Evolutionary conservation across 2,888 invertebrate genomes (phyloP), one percentile per base, ranked within the genome.

Genomic region (Tridacna crocea): DNA sequence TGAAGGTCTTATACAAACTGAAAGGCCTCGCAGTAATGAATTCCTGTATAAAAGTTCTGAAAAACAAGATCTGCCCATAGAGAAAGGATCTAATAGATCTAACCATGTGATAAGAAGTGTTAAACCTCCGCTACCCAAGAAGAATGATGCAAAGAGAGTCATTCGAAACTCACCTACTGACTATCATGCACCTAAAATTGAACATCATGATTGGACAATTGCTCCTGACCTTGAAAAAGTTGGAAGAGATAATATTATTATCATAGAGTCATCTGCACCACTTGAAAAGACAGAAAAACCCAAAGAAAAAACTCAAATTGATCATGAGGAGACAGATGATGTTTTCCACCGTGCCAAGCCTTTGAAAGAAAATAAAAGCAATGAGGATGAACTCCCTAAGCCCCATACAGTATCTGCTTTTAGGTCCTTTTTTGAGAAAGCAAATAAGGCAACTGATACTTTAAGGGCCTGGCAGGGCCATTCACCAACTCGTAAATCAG

Each of bases 381-480:
- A 68, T 63, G 85, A 80, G 72, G 86, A 90, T 85, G 98, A 98
- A 91, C 95, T 97, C 72, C 98, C 98, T 1, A 98, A 98, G 24
- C 97, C 97, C 0, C 98, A 98, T 95, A 96, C 98, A 88, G 98
- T 98, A 82, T 97, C 88, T 68, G 80, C 85, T 55, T 87, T 88
- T 82, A 82, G 88, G 61, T 80, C 85, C 27, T 77, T 88, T 68
- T 89, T 89, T 84, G 89, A 89, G 65, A 87, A 79, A 22, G 74
- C 79, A 4, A 80, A 80, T 72, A 87, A 75, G 70, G 78, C 77
- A 48, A 58, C 60, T 26, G 79, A 83, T 55, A 75, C 74, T 46
- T n/a, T 86, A 13, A 74, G 79, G 58, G 75, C 74, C 48, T 83
- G 83, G 86, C 74, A 82, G 27, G 46, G 74, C 19, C 65, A 55